Base-by-base conservation (phyloP, 2,797 vertebrate species). In the Pygocentrus nattereri region DNA sequence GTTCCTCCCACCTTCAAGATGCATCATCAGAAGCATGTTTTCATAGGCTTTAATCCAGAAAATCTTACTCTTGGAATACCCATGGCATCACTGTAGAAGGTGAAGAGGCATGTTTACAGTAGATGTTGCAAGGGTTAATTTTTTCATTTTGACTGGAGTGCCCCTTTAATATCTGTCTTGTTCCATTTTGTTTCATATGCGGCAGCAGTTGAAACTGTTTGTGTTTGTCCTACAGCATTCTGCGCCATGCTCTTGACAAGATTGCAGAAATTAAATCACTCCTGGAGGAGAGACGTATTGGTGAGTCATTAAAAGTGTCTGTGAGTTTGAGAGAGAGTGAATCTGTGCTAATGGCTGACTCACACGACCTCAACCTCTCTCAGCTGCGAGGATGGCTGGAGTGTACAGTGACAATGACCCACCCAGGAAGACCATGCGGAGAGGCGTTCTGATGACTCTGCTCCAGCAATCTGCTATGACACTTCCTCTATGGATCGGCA, bases 401-500 rank as follows among this genome's bases (percentile, higher is more conserved):
- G 93, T 97, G 16, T 96, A 98, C 91, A 96, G 94, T 34, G 96
- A 97, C 85, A 95, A 93, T 0, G 97, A 98, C 86, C 96, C 96
- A 0, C 97, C 97, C 13, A 93, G 96, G 81, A 98, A 97, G 90
- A 98, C 96, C 54, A 98, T 98, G 97, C 90, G 97, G 41, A 93
- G 97, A 6, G 97, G 96, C 0, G 97, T 98, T 64, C 91, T 98
- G 81, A 98, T 98, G 97, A 98, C 96, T 0, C 93, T 98, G 1
- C 94, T 98, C 2, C 97, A 98, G 87, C 97, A 98, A 93, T 97
- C 97, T 0, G 97, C 97, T 90, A 97, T 98, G 97, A 97, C 97
- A 0, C 94, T 98, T 13, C 97, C 97, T 0, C 92, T 98, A 80
- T 98, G 97, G 97, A 98, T 98, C 2, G 96, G 97, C 72, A 98